Percentiles rank a stretch among this genome's conserved stretches.
Conservation (phyloP, 2,888 invertebrate genomes). For the Drosophila buzzatii region DNA sequence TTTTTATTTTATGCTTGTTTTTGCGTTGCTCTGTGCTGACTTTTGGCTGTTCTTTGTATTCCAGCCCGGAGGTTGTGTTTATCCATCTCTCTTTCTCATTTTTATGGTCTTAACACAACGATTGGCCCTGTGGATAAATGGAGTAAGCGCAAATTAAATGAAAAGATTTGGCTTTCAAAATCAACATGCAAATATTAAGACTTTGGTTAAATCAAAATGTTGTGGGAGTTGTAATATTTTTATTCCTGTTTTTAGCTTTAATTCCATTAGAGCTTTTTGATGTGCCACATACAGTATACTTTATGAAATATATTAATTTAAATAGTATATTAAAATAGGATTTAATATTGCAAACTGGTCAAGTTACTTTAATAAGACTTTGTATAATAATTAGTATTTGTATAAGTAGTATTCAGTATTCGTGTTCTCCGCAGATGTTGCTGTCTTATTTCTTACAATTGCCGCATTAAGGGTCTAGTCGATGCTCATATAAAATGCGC, state of each 20-base stretch:
- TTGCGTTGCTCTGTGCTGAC: slow-evolving; percentile 24
- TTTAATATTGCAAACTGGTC: neutral
- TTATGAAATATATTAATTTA: neutral
- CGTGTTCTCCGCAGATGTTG: neutral
- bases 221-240: slow-evolving; percentile 28
- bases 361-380: neutral
- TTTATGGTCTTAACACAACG: slow-evolving; percentile 38
- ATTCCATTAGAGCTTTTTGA: neutral
- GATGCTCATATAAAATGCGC: slow-evolving; percentile 20
- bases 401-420: too few relatives aligned
- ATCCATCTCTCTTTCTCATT: neutral
- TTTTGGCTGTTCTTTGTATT: slow-evolving; percentile 42
- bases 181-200: slow-evolving; percentile 63
- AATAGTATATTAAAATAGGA: too few relatives aligned
- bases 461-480: neutral
- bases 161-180: slow-evolving; percentile 55
- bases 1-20: slow-evolving; percentile 41
- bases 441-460: neutral
- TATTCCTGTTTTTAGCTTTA: slow-evolving; percentile 14
- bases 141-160: slow-evolving; percentile 48
- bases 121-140: slow-evolving; percentile 55
- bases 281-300: neutral
- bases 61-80: slow-evolving; percentile 10
- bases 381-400: neutral
- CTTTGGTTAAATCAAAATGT: slow-evolving; percentile 41